These are phyloP conservation scores for Tachyglossus aculeatus DNA, from an alignment of 2,797 vertebrate species.

Conservation along the genomic window DNA sequence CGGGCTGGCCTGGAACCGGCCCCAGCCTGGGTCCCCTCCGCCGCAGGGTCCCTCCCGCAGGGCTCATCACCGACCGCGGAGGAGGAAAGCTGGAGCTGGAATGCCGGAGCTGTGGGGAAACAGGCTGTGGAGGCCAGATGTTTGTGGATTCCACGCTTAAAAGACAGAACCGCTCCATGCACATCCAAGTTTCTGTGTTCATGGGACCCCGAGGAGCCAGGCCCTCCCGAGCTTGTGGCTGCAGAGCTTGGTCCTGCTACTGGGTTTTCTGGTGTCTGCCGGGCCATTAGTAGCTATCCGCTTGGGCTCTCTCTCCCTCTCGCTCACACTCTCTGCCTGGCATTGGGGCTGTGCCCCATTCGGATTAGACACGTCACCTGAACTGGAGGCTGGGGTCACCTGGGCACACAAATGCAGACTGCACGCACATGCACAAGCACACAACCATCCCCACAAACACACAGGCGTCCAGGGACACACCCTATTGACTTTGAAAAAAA, in stretches of 20 bases:
- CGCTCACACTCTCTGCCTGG: no score
- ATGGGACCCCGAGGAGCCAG: conserved; percentile 42
- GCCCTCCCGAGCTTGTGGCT: conserved; percentile 37
- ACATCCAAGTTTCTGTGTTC: conserved; percentile 33
- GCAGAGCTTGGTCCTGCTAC: no score
- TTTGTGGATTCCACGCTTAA: conserved; percentile 35
- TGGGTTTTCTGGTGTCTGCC: not conserved
- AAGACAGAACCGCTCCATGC: not conserved
- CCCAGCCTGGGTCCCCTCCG: conserved; percentile 18
- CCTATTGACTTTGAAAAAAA: not conserved
- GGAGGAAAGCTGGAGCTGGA: conserved; percentile 30
- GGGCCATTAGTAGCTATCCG: no score
- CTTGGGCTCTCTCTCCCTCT: no score
- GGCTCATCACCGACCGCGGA: conserved; percentile 42
- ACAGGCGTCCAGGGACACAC: no score
- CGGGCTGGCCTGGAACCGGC: conserved; percentile 58
- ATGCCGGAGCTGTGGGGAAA: conserved; percentile 44
- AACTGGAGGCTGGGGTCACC: not conserved
- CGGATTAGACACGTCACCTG: no score
- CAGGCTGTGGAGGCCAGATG: conserved; percentile 63
- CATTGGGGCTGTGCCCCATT: no score
- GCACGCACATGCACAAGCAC: not conserved
- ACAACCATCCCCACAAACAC: no score
- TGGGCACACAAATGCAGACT: not conserved
- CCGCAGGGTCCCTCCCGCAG: conserved; percentile 29